phyloP scores from a whole-genome alignment of 2,113 vertebrate species.

The Burhinus oedicnemus region DNA sequence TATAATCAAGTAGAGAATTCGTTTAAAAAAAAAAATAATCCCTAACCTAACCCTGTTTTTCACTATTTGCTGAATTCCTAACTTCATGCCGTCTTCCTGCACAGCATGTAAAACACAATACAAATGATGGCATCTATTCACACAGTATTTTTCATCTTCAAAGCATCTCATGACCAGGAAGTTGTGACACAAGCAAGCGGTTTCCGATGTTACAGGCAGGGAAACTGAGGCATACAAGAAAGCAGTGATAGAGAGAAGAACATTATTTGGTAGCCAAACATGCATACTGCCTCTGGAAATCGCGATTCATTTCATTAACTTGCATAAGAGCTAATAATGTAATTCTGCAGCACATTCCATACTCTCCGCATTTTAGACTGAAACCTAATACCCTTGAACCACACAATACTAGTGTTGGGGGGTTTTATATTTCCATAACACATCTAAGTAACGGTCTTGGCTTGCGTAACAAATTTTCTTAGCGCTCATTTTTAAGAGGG shows the following conservation, averaged over 20 bases:
- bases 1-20: neutral
- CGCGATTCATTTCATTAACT: neutral
- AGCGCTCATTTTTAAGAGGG: neutral
- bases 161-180: constrained; percentile 12
- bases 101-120: neutral
- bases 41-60: neutral
- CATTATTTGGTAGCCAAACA: neutral
- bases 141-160: constrained; percentile 2
- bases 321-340: neutral
- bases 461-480: neutral
- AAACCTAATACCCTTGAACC: neutral
- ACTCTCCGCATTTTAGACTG: neutral
- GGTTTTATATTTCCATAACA: neutral
- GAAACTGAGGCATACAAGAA: neutral
- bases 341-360: neutral
- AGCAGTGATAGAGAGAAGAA: neutral
- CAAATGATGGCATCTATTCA: neutral
- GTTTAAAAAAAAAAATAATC: too few species aligned
- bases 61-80: neutral
- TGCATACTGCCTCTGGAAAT: neutral
- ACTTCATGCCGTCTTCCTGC: neutral
- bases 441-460: neutral
- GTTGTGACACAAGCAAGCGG: neutral
- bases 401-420: neutral
- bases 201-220: neutral